Conservation (phyloP, 2,113 vertebrate species). For the Chionis minor region DNA sequence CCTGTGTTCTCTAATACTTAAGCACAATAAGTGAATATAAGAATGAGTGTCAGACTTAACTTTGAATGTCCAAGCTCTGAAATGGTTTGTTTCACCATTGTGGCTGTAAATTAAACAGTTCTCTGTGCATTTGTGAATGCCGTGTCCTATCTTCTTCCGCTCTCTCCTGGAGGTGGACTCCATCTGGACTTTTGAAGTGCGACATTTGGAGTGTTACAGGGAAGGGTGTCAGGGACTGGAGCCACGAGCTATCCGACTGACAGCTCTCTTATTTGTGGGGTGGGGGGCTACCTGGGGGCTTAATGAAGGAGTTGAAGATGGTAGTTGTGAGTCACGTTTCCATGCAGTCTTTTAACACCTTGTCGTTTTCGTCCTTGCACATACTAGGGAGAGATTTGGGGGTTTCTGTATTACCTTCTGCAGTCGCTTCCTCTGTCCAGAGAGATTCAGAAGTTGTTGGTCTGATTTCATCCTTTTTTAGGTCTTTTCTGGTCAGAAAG, state of each 20-base stretch:
- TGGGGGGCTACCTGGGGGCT: not conserved
- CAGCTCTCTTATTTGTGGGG: not conserved
- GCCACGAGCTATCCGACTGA: not conserved
- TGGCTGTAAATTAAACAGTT: conserved; percentile 73
- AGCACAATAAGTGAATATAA: conserved; percentile 69
- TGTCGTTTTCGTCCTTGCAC: not conserved
- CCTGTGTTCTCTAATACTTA: conserved; percentile 67
- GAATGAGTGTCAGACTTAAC: conserved; percentile 70
- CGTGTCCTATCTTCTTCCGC: conserved; percentile 63
- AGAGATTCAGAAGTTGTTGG: not conserved
- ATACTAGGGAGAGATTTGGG: not conserved
- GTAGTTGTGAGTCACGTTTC: not conserved
- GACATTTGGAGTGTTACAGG: not conserved
- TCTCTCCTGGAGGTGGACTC: conserved; percentile 30
- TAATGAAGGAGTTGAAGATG: not conserved
- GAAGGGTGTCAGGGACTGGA: not conserved
- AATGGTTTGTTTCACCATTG: conserved; percentile 70
- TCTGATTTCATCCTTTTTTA: not conserved
- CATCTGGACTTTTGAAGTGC: not conserved
- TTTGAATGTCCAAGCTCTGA: conserved; percentile 69
- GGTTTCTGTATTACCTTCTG: not conserved
- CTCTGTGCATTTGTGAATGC: conserved; percentile 69
- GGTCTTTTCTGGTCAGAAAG: not conserved
- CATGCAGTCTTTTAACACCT: not conserved
- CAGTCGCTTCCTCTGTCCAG: not conserved